Base-by-base conservation (phyloP, 2,113 vertebrate species). In the Xiphophorus couchianus region DNA sequence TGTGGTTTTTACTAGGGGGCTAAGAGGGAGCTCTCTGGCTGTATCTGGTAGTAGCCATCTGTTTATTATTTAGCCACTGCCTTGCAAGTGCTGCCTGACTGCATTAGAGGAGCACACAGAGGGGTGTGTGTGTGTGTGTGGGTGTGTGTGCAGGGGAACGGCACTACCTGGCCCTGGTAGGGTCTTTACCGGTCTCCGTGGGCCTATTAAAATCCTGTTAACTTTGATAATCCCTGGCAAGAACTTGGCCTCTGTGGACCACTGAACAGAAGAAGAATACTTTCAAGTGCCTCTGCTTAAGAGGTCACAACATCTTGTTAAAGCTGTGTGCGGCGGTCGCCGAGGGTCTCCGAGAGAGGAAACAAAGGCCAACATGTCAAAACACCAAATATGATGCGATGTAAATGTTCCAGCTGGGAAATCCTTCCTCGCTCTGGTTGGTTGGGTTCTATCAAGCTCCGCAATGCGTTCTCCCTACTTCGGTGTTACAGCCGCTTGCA, bases 1-100 rank as follows among this genome's bases (percentile, higher is more conserved):
- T 93, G 93, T 94, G 93, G 91, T 93, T 81, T 91, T 90, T 91
- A 92, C 88, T 77, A 58, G 69, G 84, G 84, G 85, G 82, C 10
- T 11, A 3, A 37, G 17, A 0, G 7, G 70, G 82, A 84, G 84
- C 81, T 58, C 22, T 58, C 80, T 73, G 90, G 94, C 95, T 95
- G 91, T 94, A 95, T 96, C 93, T 94, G 95, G 93, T 91, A 90
- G 92, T 90, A 94, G 92, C 91, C 94, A 96, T 95, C 94, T 95
- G 92, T 95, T 96, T 96, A 96, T 94, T 95, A 94, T 94, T 96
- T 94, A 89, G 87, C 91, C 87, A 90, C 90, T 91, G 93, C 93
- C 91, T 37, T 92, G 93, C 89, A 76, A 95, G 94, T 92, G 93
- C 92, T 93, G 89, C 74, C 90, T 88, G 89, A 89, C 84, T 87